Percentiles rank a stretch among this genome's conserved stretches.
These are phyloP conservation scores for Rhombomys opimus DNA, from an alignment of 2,113 vertebrate genomes.

Conservation along the genomic window DNA sequence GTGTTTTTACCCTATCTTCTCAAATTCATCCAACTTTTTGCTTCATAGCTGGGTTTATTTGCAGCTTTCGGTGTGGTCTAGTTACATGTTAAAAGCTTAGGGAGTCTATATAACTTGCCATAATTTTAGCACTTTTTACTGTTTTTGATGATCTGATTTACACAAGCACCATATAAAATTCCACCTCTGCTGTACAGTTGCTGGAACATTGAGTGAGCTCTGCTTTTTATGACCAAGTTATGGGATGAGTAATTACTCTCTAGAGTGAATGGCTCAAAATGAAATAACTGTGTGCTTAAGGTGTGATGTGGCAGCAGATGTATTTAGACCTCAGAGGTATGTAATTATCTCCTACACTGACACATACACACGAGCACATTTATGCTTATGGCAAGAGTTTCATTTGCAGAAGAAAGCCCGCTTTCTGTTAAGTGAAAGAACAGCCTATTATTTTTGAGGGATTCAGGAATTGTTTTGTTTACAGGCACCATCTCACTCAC, in stretches of 20 bases:
- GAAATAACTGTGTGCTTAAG: slow-evolving; percentile 70
- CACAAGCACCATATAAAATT: slow-evolving; percentile 66
- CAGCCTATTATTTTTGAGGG: slow-evolving; percentile 53
- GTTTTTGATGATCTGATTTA: slow-evolving; percentile 71
- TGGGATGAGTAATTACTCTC: slow-evolving; percentile 78
- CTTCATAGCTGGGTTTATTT: not conserved
- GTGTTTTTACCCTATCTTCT: not conserved
- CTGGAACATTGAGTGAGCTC: slow-evolving; percentile 58
- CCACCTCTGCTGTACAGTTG: slow-evolving; percentile 36
- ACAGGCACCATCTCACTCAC: slow-evolving; percentile 12
- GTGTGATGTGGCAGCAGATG: slow-evolving; percentile 70
- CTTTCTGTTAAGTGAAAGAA: slow-evolving; percentile 59
- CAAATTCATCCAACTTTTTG: not conserved
- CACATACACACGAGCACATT: slow-evolving; percentile 50
- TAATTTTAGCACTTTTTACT: slow-evolving; percentile 65
- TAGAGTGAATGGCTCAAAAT: slow-evolving; percentile 70
- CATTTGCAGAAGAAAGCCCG: slow-evolving; percentile 62
- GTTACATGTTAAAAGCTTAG: slow-evolving; percentile 47
- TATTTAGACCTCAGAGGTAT: slow-evolving; percentile 72
- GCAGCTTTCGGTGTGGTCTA: not conserved
- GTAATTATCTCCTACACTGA: slow-evolving; percentile 70
- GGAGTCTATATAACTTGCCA: slow-evolving; percentile 59
- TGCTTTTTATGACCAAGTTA: slow-evolving; percentile 76
- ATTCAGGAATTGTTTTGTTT: slow-evolving; percentile 49
- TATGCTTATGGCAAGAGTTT: slow-evolving; percentile 64